These are phyloP conservation scores for Porites rus DNA, from an alignment of 92 coral and sea anemone genomes.

Conservation along the genomic window DNA sequence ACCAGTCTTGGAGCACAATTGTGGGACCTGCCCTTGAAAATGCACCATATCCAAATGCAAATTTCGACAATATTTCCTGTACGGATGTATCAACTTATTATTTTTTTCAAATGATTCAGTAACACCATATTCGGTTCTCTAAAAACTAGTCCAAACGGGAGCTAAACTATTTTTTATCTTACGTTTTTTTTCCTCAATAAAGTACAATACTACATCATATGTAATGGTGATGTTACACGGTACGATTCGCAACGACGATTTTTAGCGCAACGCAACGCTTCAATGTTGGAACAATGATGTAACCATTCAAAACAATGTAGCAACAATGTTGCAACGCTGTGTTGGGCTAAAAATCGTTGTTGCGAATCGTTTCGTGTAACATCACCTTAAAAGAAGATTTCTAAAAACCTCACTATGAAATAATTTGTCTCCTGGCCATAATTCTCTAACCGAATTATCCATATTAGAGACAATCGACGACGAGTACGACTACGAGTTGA, in stretches of 20 bases:
- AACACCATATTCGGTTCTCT: neutral
- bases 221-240: neutral
- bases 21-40: neutral
- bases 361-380: too few relatives aligned
- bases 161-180: neutral
- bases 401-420: neutral
- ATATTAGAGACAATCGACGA: too few relatives aligned
- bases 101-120: neutral
- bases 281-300: too few relatives aligned
- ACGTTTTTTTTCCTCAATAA: neutral
- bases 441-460: too few relatives aligned
- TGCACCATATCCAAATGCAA: neutral
- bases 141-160: neutral
- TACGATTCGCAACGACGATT: too few relatives aligned
- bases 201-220: conserved; percentile 8
- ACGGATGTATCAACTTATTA: neutral
- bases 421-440: neutral
- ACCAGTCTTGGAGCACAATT: too few relatives aligned
- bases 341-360: too few relatives aligned
- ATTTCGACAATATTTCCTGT: neutral
- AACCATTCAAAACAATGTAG: too few relatives aligned
- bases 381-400: neutral
- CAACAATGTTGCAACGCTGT: too few relatives aligned
- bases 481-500: too few relatives aligned
- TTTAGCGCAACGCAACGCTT: too few relatives aligned